phyloP scores from a whole-genome alignment of 2,797 vertebrate species.

The Leucoraja ocellata region DNA sequence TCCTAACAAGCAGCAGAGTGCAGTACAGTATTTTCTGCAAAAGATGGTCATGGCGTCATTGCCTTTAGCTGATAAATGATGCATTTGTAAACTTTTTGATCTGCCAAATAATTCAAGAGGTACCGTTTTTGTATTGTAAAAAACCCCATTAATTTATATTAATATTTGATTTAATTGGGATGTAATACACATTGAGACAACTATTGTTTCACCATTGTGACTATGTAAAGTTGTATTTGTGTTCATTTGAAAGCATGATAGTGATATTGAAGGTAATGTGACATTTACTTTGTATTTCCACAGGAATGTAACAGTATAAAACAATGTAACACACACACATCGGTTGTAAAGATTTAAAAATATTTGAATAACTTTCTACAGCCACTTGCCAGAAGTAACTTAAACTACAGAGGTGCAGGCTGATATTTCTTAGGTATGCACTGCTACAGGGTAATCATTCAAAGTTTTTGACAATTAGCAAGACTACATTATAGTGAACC shows the following conservation, averaged over 20 bases:
- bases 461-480: slow-evolving; percentile 34
- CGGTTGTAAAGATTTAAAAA: background rate
- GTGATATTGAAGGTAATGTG: slow-evolving; percentile 37
- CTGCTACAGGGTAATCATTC: slow-evolving; percentile 28
- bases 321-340: slow-evolving; percentile 7
- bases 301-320: slow-evolving; percentile 6
- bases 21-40: slow-evolving; percentile 35
- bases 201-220: slow-evolving; percentile 30
- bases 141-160: slow-evolving; percentile 36
- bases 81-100: slow-evolving; percentile 37
- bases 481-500: slow-evolving; percentile 24
- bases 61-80: slow-evolving; percentile 39
- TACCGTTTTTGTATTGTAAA: slow-evolving; percentile 38
- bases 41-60: slow-evolving; percentile 31
- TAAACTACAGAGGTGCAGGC: background rate
- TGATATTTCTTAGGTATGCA: background rate
- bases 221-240: slow-evolving; percentile 34
- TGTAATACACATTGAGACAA: slow-evolving; percentile 31
- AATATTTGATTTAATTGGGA: slow-evolving; percentile 38
- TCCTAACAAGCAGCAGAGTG: slow-evolving; percentile 31
- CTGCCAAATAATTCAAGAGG: slow-evolving; percentile 38
- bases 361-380: slow-evolving; percentile 31
- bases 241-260: slow-evolving; percentile 37
- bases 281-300: slow-evolving; percentile 28
- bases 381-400: background rate